A percentile compares a stretch with the other conserved stretches of the same genome.
Conservation (phyloP, 2,113 vertebrate species). For the Centropristis striata region DNA sequence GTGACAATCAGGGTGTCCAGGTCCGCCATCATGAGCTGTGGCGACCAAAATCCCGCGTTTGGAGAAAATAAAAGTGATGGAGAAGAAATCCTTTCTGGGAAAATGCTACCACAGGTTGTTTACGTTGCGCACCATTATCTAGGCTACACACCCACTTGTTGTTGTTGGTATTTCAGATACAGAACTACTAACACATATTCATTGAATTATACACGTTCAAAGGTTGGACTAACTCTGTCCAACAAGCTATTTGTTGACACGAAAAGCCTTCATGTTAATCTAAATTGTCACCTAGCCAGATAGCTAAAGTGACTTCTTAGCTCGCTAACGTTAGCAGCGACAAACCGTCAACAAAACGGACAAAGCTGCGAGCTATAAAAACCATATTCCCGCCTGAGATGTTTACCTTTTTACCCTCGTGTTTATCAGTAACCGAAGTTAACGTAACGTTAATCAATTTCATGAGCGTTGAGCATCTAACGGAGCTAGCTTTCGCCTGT, state of each 20-base stretch:
- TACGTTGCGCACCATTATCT: slow-evolving; percentile 1
- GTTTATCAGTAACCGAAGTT: not conserved
- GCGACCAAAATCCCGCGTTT: not conserved
- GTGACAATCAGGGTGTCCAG: slow-evolving; percentile 78
- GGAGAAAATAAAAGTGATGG: not conserved
- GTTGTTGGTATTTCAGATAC: not conserved
- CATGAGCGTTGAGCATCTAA: too few relatives aligned
- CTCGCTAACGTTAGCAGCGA: not conserved
- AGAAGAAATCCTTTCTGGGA: too few relatives aligned
- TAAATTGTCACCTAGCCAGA: not conserved
- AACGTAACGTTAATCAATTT: not conserved
- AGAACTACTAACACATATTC: not conserved
- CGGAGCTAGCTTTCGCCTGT: not conserved
- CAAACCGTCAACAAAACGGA: not conserved
- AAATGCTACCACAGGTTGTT: slow-evolving; percentile 19
- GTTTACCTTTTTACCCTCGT: fast-evolving
- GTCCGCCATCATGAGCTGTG: slow-evolving; percentile 71
- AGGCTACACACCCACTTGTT: not conserved
- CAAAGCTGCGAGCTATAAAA: not conserved
- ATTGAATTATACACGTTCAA: not conserved
- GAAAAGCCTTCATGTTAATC: not conserved
- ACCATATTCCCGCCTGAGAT: not conserved
- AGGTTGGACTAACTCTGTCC: too few relatives aligned
- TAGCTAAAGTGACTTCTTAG: slow-evolving; percentile 18
- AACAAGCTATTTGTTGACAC: not conserved